phyloP scores from a whole-genome alignment of 2,797 vertebrate genomes.

The Tapirus indicus region DNA sequence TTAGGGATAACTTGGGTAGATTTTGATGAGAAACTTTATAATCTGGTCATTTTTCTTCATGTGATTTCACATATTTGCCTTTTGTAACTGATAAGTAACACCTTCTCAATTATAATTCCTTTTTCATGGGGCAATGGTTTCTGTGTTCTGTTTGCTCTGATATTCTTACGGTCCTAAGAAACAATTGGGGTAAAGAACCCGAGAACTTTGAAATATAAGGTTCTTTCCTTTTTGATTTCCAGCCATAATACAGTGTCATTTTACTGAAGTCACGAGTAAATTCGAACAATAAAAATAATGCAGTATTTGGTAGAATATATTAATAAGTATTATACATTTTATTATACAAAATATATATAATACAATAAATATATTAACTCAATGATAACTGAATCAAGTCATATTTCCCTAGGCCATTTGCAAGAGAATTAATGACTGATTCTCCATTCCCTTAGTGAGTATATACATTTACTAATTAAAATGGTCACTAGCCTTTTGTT shows the following conservation, averaged over 20 bases:
- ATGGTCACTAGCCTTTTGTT: conserved; percentile 62
- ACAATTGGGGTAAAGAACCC: neutral
- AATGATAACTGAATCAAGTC: conserved; percentile 75
- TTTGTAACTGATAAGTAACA: neutral
- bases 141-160: neutral
- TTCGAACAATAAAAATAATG: neutral
- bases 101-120: neutral
- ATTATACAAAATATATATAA: neutral
- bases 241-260: neutral
- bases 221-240: neutral
- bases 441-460: conserved; percentile 46
- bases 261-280: neutral
- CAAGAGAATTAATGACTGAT: conserved; percentile 48
- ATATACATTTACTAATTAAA: conserved; percentile 76
- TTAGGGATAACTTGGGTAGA: neutral
- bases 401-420: conserved; percentile 73
- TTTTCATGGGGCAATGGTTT: neutral
- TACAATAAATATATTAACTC: conserved; percentile 60
- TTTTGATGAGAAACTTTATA: neutral
- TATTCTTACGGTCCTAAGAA: neutral
- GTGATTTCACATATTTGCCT: neutral
- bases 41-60: neutral
- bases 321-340: conserved; percentile 28
- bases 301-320: conserved; percentile 23
- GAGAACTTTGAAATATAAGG: neutral